These are phyloP conservation scores for Brachionus rotundiformis DNA, from an alignment of 1,140 invertebrate species.

Conservation along the genomic window DNA sequence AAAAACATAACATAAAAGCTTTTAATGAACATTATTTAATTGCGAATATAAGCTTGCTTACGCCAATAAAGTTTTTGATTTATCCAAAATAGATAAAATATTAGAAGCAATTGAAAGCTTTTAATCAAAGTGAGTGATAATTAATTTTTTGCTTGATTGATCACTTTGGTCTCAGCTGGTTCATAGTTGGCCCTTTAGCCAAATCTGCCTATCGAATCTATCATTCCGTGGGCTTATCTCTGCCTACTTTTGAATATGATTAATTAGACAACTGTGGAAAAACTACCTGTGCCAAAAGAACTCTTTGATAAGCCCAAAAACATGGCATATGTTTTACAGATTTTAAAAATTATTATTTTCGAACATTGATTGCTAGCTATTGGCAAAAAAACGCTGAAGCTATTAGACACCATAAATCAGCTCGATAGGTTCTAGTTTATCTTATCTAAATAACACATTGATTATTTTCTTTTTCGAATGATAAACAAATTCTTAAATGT, in stretches of 20 bases:
- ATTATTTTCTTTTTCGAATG: not conserved
- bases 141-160: conserved; percentile 8
- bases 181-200: not conserved
- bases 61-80: not conserved
- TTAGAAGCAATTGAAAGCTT: not conserved
- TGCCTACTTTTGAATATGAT: not conserved
- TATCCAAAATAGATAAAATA: not conserved
- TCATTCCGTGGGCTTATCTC: not conserved
- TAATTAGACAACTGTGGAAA: no score
- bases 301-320: not conserved
- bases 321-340: not conserved
- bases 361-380: not conserved
- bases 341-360: no score
- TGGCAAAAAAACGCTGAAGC: not conserved
- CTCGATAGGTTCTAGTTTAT: not conserved
- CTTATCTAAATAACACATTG: not conserved
- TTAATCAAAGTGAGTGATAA: not conserved
- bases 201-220: not conserved
- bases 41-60: not conserved
- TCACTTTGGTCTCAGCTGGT: not conserved
- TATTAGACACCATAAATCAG: conserved; percentile 9
- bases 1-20: not conserved
- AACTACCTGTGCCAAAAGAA: not conserved
- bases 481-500: conserved; percentile 1
- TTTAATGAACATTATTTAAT: conserved; percentile 17